Conservation (phyloP, 1,140 invertebrate species). For the Cylas formicarius region DNA sequence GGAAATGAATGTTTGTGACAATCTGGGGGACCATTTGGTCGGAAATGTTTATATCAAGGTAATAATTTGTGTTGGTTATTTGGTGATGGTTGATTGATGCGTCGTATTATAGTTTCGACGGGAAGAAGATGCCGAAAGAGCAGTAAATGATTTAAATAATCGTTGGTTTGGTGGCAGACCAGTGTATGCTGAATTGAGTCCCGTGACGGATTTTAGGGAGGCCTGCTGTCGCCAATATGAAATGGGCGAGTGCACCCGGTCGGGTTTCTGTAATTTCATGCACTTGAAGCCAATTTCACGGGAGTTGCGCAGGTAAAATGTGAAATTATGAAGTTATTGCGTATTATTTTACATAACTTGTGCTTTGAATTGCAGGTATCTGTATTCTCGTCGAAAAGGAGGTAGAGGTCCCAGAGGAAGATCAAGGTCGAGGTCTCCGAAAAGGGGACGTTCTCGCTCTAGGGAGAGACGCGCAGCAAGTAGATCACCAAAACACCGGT, state of each 20-base stretch:
- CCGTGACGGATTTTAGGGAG: conserved; percentile 98
- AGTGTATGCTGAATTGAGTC: conserved; percentile 95
- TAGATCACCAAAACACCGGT: conserved; percentile 42
- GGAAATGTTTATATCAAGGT: conserved; percentile 98
- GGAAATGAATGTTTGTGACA: conserved; percentile 99
- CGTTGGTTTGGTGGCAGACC: conserved; percentile 99
- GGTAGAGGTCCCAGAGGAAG: conserved; percentile 37
- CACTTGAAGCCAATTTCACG: conserved; percentile 97
- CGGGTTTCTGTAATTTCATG: conserved; percentile 99
- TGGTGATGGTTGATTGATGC: conserved; percentile 4
- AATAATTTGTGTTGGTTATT: conserved; percentile 26
- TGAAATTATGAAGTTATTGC: too few relatives aligned
- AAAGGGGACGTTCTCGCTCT: conserved; percentile 40
- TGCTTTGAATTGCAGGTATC: conserved; percentile 43
- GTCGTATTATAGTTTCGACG: conserved; percentile 74
- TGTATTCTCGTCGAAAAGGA: conserved; percentile 51
- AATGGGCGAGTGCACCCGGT: conserved; percentile 96
- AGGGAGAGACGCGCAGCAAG: conserved; percentile 39
- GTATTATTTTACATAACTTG: conserved; percentile 2
- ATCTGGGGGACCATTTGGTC: conserved; percentile 95
- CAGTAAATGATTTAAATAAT: conserved; percentile 94
- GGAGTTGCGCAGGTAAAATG: conserved; percentile 70
- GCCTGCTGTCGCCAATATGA: conserved; percentile 99
- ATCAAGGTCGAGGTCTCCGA: conserved; percentile 43
- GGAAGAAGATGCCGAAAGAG: conserved; percentile 97